Evolutionary conservation across 2,113 vertebrate species (phyloP).

Genomic region (Corydoras sp.): DNA sequence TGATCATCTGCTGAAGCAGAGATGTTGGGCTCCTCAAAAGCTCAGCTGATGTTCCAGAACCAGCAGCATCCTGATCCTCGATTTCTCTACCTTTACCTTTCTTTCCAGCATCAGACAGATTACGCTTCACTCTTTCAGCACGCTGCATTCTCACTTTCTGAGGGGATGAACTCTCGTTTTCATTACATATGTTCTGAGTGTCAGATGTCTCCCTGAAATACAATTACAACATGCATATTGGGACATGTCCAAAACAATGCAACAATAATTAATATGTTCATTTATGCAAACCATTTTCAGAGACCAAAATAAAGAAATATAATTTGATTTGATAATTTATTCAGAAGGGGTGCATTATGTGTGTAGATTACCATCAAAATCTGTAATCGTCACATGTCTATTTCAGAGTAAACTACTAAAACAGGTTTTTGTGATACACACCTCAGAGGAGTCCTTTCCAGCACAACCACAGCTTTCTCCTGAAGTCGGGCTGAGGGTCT

Average conservation of each 20-base stretch:
- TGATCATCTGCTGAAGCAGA: neutral
- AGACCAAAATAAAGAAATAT: no score
- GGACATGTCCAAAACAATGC: neutral
- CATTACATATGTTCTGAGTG: neutral
- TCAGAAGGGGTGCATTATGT: no score
- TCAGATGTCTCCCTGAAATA: neutral
- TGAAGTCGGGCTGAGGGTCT: slow-evolving; percentile 1
- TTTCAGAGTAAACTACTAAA: neutral
- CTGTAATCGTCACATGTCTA: neutral
- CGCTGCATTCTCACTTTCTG: neutral
- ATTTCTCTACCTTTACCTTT: neutral
- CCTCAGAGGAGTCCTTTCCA: slow-evolving; percentile 33
- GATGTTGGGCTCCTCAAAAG: neutral
- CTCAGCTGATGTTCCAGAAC: neutral
- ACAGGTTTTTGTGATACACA: neutral
- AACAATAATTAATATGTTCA: no score
- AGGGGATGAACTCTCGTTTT: neutral
- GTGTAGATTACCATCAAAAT: no score
- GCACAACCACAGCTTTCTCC: slow-evolving; percentile 22
- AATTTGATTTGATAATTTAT: no score
- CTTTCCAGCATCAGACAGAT: neutral
- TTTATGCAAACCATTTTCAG: no score
- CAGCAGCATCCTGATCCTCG: neutral
- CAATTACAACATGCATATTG: neutral
- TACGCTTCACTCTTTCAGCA: neutral